phyloP scores from a whole-genome alignment of 2,113 vertebrate genomes.

The Siniperca knerii region DNA sequence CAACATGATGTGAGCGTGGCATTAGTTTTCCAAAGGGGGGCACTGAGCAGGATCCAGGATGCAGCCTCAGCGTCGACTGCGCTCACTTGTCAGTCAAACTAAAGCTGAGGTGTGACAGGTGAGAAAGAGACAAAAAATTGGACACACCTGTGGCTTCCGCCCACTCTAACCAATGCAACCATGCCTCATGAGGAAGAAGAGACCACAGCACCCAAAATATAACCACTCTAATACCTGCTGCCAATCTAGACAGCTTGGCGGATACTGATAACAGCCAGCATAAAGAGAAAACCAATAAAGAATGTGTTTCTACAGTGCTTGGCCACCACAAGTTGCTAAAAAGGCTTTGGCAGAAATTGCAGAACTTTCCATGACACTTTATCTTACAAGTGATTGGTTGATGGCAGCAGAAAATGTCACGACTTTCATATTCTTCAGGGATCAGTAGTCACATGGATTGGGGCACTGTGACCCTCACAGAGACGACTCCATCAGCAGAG shows the following conservation, averaged over 20 bases:
- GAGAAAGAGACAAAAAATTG: constrained; percentile 68
- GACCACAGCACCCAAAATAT: constrained; percentile 46
- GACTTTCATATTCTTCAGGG: constrained; percentile 70
- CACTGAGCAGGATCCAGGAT: constrained; percentile 29
- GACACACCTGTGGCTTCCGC: constrained; percentile 62
- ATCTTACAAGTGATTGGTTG: constrained; percentile 66
- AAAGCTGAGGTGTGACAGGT: constrained; percentile 73
- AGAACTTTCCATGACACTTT: constrained; percentile 70
- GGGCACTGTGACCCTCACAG: constrained; percentile 60
- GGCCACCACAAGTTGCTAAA: constrained; percentile 40
- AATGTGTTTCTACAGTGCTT: constrained; percentile 15
- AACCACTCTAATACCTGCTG: constrained; percentile 39
- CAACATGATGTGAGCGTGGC: not conserved
- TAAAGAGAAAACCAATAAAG: constrained; percentile 28
- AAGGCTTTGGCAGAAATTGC: constrained; percentile 40
- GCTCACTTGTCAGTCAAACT: constrained; percentile 57
- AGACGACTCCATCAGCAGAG: constrained; percentile 64
- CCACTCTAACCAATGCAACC: constrained; percentile 20
- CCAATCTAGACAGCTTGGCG: constrained; percentile 42
- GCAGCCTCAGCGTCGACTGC: constrained; percentile 27
- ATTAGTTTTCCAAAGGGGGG: constrained; percentile 4
- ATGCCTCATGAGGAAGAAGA: constrained; percentile 33
- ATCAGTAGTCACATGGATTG: constrained; percentile 66
- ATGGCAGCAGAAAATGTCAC: constrained; percentile 76
- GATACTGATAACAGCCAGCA: constrained; percentile 46